A percentile compares a stretch with the other conserved stretches of the same genome.
Conservation (phyloP, 2,113 vertebrate genomes). For the Jaculus jaculus region DNA sequence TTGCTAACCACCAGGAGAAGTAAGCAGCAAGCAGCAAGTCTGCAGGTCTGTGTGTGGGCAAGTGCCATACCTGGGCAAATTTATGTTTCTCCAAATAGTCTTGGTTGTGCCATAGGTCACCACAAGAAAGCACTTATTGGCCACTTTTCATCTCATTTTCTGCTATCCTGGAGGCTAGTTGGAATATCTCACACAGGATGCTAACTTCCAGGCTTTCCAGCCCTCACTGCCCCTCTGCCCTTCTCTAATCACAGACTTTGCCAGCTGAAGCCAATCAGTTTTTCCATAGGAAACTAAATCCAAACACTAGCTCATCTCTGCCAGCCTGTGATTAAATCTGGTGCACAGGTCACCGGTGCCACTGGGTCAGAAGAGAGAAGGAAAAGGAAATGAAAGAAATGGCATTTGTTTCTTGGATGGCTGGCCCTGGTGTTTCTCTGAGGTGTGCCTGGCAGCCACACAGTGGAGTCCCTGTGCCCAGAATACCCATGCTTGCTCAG, state of each 20-base stretch:
- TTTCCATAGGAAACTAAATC: constrained; percentile 58
- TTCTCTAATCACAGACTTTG: constrained; percentile 36
- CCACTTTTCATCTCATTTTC: constrained; percentile 40
- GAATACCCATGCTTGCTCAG: not conserved
- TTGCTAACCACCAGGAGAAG: not conserved
- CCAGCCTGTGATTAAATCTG: constrained; percentile 68
- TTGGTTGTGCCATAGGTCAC: not conserved
- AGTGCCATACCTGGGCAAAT: not conserved
- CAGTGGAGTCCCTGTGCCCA: constrained; percentile 62
- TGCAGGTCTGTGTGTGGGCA: not conserved
- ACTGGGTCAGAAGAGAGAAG: constrained; percentile 69
- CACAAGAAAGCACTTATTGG: not conserved
- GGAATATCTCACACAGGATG: not conserved
- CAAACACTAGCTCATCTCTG: constrained; percentile 61
- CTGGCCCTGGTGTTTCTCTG: not conserved
- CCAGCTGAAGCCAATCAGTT: constrained; percentile 15
- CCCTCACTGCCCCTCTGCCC: not conserved
- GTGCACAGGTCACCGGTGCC: constrained; percentile 34
- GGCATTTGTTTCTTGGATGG: constrained; percentile 68
- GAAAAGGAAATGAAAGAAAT: constrained; percentile 60
- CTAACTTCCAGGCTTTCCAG: not conserved
- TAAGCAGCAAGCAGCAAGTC: not conserved
- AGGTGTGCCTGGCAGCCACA: constrained; percentile 46
- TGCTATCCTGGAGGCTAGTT: not conserved
- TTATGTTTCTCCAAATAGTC: constrained; percentile 22